Evolutionary conservation across 2,113 vertebrate genomes (phyloP).

Genomic region (Misgurnus anguillicaudatus): DNA sequence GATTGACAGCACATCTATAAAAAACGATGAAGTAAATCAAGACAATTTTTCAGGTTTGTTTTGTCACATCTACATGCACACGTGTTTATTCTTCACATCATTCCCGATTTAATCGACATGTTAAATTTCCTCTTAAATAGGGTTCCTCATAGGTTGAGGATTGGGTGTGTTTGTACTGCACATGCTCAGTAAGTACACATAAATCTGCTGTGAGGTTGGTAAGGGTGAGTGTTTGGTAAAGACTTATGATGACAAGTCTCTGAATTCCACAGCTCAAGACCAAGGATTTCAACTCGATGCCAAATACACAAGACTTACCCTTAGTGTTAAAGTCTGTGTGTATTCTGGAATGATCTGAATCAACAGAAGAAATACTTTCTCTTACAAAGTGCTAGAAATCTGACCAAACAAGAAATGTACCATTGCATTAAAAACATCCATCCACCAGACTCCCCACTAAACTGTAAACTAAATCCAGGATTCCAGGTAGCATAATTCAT

Average conservation of each 20-base stretch:
- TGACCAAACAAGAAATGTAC: conserved; percentile 45
- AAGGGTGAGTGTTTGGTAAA: conserved; percentile 18
- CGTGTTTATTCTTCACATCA: conserved; percentile 33
- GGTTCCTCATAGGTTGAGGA: neutral
- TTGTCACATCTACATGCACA: neutral
- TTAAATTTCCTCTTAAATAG: neutral
- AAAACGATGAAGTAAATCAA: neutral
- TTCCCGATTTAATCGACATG: conserved; percentile 27
- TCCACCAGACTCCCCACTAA: no score
- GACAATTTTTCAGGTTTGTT: neutral
- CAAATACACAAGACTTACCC: conserved; percentile 42
- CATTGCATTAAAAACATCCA: neutral
- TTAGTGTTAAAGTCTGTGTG: conserved; percentile 9
- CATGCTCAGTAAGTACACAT: neutral
- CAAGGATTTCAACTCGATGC: conserved; percentile 44
- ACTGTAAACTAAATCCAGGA: no score
- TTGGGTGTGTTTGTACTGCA: neutral
- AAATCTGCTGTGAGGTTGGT: neutral
- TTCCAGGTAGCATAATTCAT: no score
- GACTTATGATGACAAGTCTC: conserved; percentile 41
- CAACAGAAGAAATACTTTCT: conserved; percentile 27
- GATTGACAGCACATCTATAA: neutral
- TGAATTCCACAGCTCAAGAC: conserved; percentile 49
- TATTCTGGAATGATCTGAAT: conserved; percentile 46
- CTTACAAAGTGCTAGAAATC: conserved; percentile 24